Conservation (phyloP, 2,888 invertebrate genomes). For the Tuta absoluta region DNA sequence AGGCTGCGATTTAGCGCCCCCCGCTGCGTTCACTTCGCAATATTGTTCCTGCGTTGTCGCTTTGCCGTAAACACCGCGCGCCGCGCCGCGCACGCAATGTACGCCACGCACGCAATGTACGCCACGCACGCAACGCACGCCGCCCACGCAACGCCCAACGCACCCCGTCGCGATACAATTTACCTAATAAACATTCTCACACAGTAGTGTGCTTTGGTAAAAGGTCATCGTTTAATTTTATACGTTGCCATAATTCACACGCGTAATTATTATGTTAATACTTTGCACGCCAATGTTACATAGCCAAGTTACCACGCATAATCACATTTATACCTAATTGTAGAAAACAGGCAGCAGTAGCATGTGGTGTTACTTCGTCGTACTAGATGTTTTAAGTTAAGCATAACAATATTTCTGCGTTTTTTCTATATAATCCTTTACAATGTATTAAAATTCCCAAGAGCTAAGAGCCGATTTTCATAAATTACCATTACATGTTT, state of each 20-base stretch:
- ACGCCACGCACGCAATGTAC: neutral
- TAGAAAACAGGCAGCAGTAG: neutral
- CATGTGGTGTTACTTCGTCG: no score
- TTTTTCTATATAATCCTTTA: no score
- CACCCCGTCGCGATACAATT: neutral
- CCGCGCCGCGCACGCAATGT: neutral
- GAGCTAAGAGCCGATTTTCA: no score
- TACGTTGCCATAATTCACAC: neutral
- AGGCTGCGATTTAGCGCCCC: constrained; percentile 25
- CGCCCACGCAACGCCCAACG: neutral
- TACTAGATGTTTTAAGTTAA: no score
- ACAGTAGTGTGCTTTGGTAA: constrained; percentile 6
- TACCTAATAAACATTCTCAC: constrained; percentile 14
- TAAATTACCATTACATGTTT: no score
- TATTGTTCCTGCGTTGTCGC: constrained; percentile 20
- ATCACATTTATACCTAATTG: neutral
- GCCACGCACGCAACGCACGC: neutral
- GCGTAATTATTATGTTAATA: neutral
- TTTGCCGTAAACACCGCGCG: neutral
- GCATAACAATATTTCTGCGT: no score
- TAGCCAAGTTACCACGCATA: neutral
- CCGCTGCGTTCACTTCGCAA: constrained; percentile 15
- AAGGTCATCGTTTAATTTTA: constrained; percentile 6
- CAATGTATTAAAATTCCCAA: no score
- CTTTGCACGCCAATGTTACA: neutral